Evolutionary conservation across 2,888 invertebrate species (phyloP), one percentile per base, ranked within the genome.

Genomic region (Heteromyza rotundicornis): DNA sequence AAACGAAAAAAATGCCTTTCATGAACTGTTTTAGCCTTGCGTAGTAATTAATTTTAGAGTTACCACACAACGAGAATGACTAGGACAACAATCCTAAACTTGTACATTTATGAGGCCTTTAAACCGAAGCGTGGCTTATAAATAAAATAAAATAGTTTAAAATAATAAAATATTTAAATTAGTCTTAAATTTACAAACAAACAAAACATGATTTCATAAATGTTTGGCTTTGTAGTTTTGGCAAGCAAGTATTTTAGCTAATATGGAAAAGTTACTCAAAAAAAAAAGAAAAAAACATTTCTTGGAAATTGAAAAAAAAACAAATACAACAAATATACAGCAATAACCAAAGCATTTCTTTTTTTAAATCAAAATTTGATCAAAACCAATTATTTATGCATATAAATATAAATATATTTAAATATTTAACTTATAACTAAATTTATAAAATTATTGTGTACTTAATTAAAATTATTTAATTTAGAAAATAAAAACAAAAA

Each of bases 261-360:
- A 70, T 70, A 66, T 66, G 63, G 69, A 68, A 53, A 57, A 50
- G 23, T 64, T 54, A 20, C 19, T 5, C 2, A 12, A 54, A 53
- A 32, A 53, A 17, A 2, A 56, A 66, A 65, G 60, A 64, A 52
- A 19, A 27, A 57, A 63, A 64, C 69, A 67, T 40, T 40, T 27
- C 27, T 27, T 27, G n/a, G n/a, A 32, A 32, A 32, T 12, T 8
- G 5, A 32, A 51, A 52, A 58, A 32, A 51, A 23, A 36, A 40
- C 63, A 68, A 60, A 54, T 52, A 59, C 47, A 68, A 67, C 68
- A 68, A 75, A 77, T 76, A 81, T 82, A 81, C 82, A 82, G 82
- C 82, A 82, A 82, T 82, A 82, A 82, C 82, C 82, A 82, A 82
- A 82, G 82, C 80, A 82, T 82, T 81, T 81, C 16, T 2, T 51